These are phyloP conservation scores for Odontothrips loti DNA, from an alignment of 2,888 invertebrate genomes.

Conservation along the genomic window DNA sequence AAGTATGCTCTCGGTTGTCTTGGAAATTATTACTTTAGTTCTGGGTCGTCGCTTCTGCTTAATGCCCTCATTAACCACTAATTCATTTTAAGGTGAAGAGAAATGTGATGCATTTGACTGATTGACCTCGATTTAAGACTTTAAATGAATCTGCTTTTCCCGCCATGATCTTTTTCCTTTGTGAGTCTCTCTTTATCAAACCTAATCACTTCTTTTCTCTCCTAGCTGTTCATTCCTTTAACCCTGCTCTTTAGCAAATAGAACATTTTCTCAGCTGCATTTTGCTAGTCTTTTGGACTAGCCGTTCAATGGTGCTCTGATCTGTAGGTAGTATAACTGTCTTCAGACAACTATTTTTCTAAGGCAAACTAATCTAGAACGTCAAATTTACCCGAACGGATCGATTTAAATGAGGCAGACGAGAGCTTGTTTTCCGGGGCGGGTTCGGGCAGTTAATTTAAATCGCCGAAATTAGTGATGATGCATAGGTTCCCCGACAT, in stretches of 20 bases:
- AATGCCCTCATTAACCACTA: neutral
- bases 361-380: constrained; percentile 13
- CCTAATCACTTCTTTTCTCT: constrained; percentile 17
- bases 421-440: neutral
- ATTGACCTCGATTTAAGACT: constrained; percentile 13
- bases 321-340: constrained; percentile 15
- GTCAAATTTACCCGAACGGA: neutral
- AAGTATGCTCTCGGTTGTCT: neutral
- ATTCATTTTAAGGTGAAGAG: constrained; percentile 19
- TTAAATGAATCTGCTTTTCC: neutral
- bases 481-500: constrained; percentile 22
- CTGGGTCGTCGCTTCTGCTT: constrained; percentile 1
- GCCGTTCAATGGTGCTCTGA: constrained; percentile 13
- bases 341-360: constrained; percentile 25
- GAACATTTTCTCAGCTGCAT: neutral
- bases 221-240: neutral
- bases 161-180: neutral
- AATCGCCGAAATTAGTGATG: constrained; percentile 5
- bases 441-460: neutral
- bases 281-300: neutral
- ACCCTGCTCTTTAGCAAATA: neutral
- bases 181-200: neutral
- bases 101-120: constrained; percentile 22
- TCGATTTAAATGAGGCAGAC: neutral
- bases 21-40: neutral